Base-by-base conservation (phyloP, 2,888 invertebrate species). In the Neoitamus cyanurus region DNA sequence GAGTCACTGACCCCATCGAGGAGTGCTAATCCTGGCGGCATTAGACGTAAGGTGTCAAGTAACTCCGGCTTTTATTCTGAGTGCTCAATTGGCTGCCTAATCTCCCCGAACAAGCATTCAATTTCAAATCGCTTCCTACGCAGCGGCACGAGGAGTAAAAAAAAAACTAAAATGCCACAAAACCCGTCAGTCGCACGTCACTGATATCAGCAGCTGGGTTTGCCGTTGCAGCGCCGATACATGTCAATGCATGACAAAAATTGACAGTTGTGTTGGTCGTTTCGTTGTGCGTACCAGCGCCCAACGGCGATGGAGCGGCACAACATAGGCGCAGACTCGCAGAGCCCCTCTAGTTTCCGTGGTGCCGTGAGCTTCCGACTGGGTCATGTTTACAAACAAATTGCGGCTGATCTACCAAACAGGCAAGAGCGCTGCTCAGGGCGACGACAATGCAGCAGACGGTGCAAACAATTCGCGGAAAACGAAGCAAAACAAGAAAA, bases 301-400 rank as follows among this genome's bases (percentile, higher is more conserved):
- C 3, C 0, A 13, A 6, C 42, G 28, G 37, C 36, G 36, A 7
- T 37, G 42, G 28, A 75, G 46, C 48, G 30, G 48, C 78, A 48
- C 78, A n/a, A n/a, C n/a, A n/a, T n/a, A 78, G 30, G 78, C 78
- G 78, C 48, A 31, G 30, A 72, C 9, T n/a, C 31, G 31, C 31
- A 9, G 37, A 58, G 58, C 58, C 78, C 48, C 48, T 30, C 78
- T 9, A 34, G 42, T 20, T 77, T 15, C 46, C 46, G n/a, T 30
- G 7, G 28, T 9, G 7, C 13, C 9, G 15, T 58, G 58, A 58
- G 25, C 28, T 42, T 46, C 42, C 42, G 36, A 34, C 34, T 42
- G 42, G 42, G 20, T 78, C n/a, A 48, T 78, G 78, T 78, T 78
- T 78, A 78, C 78, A 78, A 78, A 78, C 78, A 78, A 78, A 58